These are phyloP conservation scores for Agonopterix heracliana DNA, from an alignment of 2,888 invertebrate genomes.

Conservation along the genomic window DNA sequence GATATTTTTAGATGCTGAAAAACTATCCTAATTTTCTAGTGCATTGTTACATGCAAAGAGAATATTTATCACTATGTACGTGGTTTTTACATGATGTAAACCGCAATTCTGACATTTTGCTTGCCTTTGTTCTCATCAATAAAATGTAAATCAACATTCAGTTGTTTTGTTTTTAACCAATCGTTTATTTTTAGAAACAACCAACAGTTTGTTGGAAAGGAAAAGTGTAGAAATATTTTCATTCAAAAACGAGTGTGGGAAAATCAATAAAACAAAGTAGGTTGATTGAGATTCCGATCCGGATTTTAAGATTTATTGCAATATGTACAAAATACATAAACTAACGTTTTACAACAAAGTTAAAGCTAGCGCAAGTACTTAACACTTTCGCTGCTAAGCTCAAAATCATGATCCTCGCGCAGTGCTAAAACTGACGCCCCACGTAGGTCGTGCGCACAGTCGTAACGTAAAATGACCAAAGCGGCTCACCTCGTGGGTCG, in stretches of 20 bases:
- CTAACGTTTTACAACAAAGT: slow-evolving; percentile 17
- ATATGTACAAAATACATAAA: neutral
- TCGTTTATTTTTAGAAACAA: neutral
- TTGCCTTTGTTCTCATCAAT: slow-evolving; percentile 58
- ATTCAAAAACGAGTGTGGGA: no score
- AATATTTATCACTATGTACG: no score
- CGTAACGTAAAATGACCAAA: no score
- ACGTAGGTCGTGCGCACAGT: no score
- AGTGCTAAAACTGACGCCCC: no score
- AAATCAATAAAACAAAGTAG: neutral
- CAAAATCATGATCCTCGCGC: no score
- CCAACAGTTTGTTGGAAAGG: no score
- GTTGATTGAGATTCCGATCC: neutral
- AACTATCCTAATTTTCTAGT: slow-evolving; percentile 14
- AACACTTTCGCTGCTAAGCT: no score
- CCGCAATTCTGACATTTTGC: slow-evolving; percentile 44
- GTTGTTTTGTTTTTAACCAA: slow-evolving; percentile 20
- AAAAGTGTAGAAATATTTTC: no score
- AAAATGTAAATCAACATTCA: slow-evolving; percentile 28
- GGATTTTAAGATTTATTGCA: slow-evolving; percentile 1
- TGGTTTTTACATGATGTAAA: slow-evolving; percentile 37
- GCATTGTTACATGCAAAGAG: slow-evolving; percentile 8
- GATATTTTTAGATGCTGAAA: no score
- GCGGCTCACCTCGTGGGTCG: no score
- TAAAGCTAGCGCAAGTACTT: slow-evolving; percentile 47